These are phyloP conservation scores for Nephrotoma appendiculata DNA, from an alignment of 2,888 invertebrate genomes.

Conservation along the genomic window DNA sequence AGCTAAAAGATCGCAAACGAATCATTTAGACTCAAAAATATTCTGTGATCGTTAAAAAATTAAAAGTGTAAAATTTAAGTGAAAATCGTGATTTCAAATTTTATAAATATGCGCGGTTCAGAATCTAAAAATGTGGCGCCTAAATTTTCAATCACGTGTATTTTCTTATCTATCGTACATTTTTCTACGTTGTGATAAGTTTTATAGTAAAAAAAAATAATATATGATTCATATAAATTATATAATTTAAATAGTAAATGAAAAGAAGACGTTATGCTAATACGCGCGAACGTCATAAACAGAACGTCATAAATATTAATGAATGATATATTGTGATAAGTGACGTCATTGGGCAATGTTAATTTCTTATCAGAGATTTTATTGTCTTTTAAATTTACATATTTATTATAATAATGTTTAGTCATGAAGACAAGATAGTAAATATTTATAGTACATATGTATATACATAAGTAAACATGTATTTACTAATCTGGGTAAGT, in stretches of 20 bases:
- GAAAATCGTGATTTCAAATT: not conserved
- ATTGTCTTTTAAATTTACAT: not conserved
- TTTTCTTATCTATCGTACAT: not conserved
- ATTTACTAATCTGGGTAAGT: not conserved
- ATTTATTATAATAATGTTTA: not conserved
- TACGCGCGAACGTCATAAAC: too few relatives aligned
- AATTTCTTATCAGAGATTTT: not conserved
- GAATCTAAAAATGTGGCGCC: not conserved
- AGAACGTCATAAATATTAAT: not conserved
- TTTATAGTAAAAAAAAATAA: not conserved
- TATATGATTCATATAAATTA: not conserved
- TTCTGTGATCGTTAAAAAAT: not conserved
- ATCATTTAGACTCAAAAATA: not conserved
- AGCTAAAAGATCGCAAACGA: not conserved
- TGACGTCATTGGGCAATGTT: not conserved
- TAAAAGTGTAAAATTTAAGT: not conserved
- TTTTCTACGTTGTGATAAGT: not conserved
- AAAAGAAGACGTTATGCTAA: not conserved
- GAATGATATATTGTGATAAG: too few relatives aligned
- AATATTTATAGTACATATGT: not conserved
- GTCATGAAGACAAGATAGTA: not conserved
- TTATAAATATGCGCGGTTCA: not conserved
- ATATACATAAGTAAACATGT: not conserved
- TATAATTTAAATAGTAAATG: not conserved
- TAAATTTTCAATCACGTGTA: not conserved